Evolutionary conservation across 2,888 invertebrate genomes (phyloP), one percentile per base, ranked within the genome.

Genomic region (Cacoxenus indagator): DNA sequence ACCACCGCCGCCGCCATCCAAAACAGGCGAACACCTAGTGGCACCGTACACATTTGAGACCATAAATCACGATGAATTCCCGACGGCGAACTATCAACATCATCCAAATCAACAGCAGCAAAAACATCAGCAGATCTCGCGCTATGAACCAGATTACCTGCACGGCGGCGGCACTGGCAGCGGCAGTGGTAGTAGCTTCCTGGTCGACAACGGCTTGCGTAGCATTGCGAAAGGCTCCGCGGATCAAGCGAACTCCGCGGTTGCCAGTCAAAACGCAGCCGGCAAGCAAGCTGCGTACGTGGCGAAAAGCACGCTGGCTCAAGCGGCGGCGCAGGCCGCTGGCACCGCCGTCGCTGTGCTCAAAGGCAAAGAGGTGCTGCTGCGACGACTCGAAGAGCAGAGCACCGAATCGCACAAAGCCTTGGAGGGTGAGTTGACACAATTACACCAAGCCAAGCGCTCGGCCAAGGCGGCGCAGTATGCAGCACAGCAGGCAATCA

Each of bases 281-380:
- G 94, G 92, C 0, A 92, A 92, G 70, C 94, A 94, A 84, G 94
- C 94, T 0, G 94, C 94, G 0, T 94, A 92, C 81, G 92, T 93
- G 4, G 94, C 94, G 0, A 93, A 94, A 88, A 94, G 92, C 78
- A 93, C 93, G 0, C 83, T 94, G 46, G 94, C 94, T 0, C 94
- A 94, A 83, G 91, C 93, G 0, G 94, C 94, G 0, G 92, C 92
- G 0, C 92, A 94, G 80, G 91, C 94, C 4, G 91, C 92, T 0
- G 91, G 91, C n/a, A 92, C 92, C 0, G 92, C 92, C 0, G 91
- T 91, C 31, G 92, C 92, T 0, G 94, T 89, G 77, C 90, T 89
- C 83, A 93, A 89, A 85, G 94, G 91, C 84, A 92, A 92, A 77
- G 91, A 91, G 74, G 91, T 93, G 24, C 89, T 93, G 74, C 86